These are phyloP conservation scores for Lagria hirta DNA, from an alignment of 2,888 invertebrate species.

Conservation along the genomic window DNA sequence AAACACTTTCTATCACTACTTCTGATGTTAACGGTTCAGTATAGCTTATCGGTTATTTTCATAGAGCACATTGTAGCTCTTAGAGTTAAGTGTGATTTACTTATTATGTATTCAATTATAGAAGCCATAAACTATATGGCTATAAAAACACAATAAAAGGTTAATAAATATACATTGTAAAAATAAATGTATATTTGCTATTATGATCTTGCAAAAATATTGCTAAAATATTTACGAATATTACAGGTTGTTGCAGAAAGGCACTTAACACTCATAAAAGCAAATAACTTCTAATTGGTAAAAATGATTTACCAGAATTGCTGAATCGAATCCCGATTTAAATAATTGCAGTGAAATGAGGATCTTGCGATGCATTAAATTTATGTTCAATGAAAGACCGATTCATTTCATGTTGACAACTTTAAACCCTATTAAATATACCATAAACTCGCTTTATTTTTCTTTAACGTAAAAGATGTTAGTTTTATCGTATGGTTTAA, in stretches of 20 bases:
- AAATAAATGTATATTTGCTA: constrained; percentile 17
- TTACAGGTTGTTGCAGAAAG: constrained; percentile 4
- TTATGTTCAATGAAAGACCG: constrained; percentile 45
- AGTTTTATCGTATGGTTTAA: constrained; percentile 40
- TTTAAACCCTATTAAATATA: constrained; percentile 48
- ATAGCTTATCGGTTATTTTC: no score
- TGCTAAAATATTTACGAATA: constrained; percentile 16
- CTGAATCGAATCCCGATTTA: constrained; percentile 20
- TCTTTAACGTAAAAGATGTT: constrained; percentile 43
- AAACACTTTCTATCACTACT: no score
- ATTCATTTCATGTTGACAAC: constrained; percentile 48
- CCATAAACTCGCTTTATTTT: constrained; percentile 47
- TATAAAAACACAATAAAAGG: constrained; percentile 16
- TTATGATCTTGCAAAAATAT: constrained; percentile 12
- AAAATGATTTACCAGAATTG: constrained; percentile 13
- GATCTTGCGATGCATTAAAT: constrained; percentile 43
- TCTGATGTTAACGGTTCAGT: no score
- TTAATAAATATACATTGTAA: constrained; percentile 19
- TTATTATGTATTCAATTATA: constrained; percentile 9
- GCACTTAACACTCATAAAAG: constrained; percentile 7
- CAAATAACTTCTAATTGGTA: constrained; percentile 6
- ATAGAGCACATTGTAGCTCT: no score
- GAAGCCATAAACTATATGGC: constrained; percentile 7
- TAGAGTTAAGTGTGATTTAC: constrained; percentile 4
- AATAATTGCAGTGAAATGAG: no score